Percentiles rank a stretch among this genome's conserved stretches.
Evolutionary conservation across 1,140 invertebrate genomes (phyloP).

Genomic region (Phthorimaea operculella): DNA sequence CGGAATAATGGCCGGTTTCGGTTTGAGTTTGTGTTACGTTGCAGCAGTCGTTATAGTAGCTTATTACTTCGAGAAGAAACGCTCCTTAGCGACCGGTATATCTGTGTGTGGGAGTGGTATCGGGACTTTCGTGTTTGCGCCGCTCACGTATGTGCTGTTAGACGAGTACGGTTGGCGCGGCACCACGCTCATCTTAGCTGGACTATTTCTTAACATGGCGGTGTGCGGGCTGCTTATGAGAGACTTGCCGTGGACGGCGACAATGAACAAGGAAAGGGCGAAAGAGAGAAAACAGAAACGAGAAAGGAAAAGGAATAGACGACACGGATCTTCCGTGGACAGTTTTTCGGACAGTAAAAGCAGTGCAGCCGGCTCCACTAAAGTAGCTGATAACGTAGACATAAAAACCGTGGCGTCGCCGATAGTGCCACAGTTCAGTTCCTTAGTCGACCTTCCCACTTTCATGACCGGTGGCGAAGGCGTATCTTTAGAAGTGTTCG

Average conservation of each 20-base stretch:
- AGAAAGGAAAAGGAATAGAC: constrained; percentile 70
- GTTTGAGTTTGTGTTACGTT: constrained; percentile 88
- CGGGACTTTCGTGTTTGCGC: constrained; percentile 92
- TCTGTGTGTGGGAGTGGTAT: constrained; percentile 92
- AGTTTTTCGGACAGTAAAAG: constrained; percentile 77
- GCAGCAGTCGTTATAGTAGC: constrained; percentile 94
- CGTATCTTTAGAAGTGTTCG: constrained; percentile 78
- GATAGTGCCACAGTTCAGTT: constrained; percentile 74
- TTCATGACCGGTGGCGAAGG: constrained; percentile 82
- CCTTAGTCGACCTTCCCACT: constrained; percentile 84
- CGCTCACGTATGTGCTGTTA: constrained; percentile 81
- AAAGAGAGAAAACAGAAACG: constrained; percentile 71
- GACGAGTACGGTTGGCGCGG: constrained; percentile 88
- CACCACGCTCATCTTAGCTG: constrained; percentile 82
- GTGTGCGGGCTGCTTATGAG: constrained; percentile 89
- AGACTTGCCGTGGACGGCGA: constrained; percentile 81
- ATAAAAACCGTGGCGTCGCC: constrained; percentile 47
- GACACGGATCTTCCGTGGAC: constrained; percentile 72
- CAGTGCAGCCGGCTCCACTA: constrained; percentile 69
- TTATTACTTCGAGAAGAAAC: constrained; percentile 93
- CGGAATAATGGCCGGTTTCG: constrained; percentile 87
- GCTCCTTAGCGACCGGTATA: constrained; percentile 93
- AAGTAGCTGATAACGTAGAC: constrained; percentile 48
- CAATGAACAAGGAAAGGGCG: constrained; percentile 71
- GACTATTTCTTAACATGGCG: constrained; percentile 86